A percentile compares a stretch with the other conserved stretches of the same genome.
phyloP scores from a whole-genome alignment of 2,113 vertebrate genomes.

The Lagopus leucura region DNA sequence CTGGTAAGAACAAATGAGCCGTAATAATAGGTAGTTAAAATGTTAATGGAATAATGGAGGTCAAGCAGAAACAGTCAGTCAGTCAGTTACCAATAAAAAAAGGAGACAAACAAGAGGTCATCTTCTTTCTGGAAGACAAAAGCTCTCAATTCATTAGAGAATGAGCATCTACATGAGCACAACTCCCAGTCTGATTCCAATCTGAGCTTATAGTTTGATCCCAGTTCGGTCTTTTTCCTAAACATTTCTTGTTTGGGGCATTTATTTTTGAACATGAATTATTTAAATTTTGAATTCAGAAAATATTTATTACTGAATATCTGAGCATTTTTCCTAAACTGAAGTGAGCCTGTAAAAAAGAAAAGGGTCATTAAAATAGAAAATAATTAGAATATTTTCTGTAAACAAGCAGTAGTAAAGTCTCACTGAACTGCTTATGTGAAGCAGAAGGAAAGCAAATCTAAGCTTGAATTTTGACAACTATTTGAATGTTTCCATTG shows the following conservation, averaged over 20 bases:
- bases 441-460: conserved; percentile 49
- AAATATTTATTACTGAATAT: background rate
- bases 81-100: background rate
- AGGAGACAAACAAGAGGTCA: background rate
- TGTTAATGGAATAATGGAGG: background rate
- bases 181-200: background rate
- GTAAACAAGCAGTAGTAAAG: conserved; percentile 7
- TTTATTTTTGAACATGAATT: background rate
- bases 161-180: background rate
- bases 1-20: background rate
- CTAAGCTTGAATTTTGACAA: conserved; percentile 56
- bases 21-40: background rate
- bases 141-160: background rate
- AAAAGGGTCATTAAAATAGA: background rate
- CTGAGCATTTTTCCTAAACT: background rate
- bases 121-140: background rate
- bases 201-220: background rate
- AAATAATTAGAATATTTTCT: background rate
- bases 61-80: background rate
- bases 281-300: background rate
- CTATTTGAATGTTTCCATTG: conserved; percentile 49
- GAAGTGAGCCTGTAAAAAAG: background rate
- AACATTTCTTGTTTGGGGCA: background rate
- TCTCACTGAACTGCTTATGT: conserved; percentile 46
- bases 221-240: background rate